Percentiles rank a stretch among this genome's conserved stretches.
phyloP scores from a whole-genome alignment of 2,888 invertebrate species.

The Actias luna region DNA sequence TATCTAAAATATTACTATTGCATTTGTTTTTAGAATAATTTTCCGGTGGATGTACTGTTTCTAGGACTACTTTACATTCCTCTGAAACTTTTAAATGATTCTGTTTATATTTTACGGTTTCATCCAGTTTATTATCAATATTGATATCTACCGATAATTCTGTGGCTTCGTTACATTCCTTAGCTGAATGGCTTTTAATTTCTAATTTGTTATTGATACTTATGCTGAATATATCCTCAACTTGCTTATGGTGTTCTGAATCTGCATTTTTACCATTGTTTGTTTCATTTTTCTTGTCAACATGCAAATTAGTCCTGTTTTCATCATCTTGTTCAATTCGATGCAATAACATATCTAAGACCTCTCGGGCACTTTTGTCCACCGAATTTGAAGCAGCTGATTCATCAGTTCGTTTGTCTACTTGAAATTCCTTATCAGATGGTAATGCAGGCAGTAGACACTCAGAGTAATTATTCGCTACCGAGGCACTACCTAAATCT shows the following conservation, averaged over 20 bases:
- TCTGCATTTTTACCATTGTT: constrained; percentile 44
- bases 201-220: constrained; percentile 31
- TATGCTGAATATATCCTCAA: constrained; percentile 41
- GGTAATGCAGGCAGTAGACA: constrained; percentile 1
- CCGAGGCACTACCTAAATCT: neutral
- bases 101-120: constrained; percentile 43
- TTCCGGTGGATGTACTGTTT: constrained; percentile 43
- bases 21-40: constrained; percentile 54
- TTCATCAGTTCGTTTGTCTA: constrained; percentile 5
- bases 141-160: constrained; percentile 44
- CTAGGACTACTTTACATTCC: constrained; percentile 44
- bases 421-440: neutral
- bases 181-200: constrained; percentile 8
- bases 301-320: constrained; percentile 43
- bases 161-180: constrained; percentile 41
- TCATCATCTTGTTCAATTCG: constrained; percentile 43
- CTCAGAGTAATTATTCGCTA: constrained; percentile 4
- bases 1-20: constrained; percentile 41
- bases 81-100: constrained; percentile 50
- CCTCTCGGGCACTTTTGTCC: constrained; percentile 45
- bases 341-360: constrained; percentile 46
- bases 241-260: constrained; percentile 45
- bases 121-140: constrained; percentile 48
- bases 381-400: constrained; percentile 24
- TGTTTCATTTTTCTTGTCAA: constrained; percentile 42